Evolutionary conservation across 2,888 invertebrate genomes (phyloP), one percentile per base, ranked within the genome.

Genomic region (Heterodera filipjevi): DNA sequence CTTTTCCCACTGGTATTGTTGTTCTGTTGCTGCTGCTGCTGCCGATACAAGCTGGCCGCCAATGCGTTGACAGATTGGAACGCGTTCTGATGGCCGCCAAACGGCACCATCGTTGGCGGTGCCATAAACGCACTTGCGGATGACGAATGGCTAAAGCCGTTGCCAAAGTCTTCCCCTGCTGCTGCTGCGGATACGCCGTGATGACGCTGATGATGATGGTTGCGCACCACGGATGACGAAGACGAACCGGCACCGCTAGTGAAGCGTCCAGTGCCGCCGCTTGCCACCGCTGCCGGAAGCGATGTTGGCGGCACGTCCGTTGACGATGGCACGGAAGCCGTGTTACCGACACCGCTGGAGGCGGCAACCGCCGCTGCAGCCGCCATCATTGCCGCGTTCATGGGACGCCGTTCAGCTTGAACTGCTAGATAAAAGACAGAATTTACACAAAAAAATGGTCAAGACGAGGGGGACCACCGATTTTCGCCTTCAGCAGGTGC

Each of bases 341-440:
- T 35, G 66, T 8, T 39, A 35, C 35, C 64, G 75, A 30, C 30
- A 32, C 39, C 39, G 66, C 33, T 75, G 39, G 75, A 59, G 27
- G 75, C 75, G 44, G 66, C 64, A 27, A 74, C 78, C 5, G 72
- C 59, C 35, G 79, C 66, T 14, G 76, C 73, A n/a, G 79, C 79
- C 53, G 79, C 79, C 8, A 78, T 78, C 76, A 79, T 30, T 32
- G 79, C 79, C 53, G 79, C 78, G 71, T 80, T 83, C 70, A 88
- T 88, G 10, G 95, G 96, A 90, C 95, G 95, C 80, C 97, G 92
- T 90, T 97, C 97, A 90, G 96, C 96, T 92, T 97, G 96, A 87
- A 97, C 96, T 91, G 96, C 96, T 96, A 92, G 91, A 92, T 85
- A 66, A 39, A 39, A 39, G 39, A 39, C 3, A 10, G 39, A 6